Evolutionary conservation across 2,113 vertebrate species (phyloP), one percentile per base, ranked within the genome.

Genomic region (Mixornis gularis): DNA sequence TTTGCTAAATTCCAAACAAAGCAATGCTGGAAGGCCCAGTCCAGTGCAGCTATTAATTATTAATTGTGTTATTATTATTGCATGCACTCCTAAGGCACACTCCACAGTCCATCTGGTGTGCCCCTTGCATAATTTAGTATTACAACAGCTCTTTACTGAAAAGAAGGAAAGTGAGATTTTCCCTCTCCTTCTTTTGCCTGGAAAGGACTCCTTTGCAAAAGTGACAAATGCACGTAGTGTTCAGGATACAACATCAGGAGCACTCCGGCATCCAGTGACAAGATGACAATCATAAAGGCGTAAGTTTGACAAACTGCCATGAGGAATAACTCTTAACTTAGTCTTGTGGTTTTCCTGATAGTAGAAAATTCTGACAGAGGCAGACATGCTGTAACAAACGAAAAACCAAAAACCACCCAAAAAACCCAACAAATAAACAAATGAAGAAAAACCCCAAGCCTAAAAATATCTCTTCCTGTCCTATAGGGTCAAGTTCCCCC

Each of bases 21-120:
- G 24, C 30, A 73, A 63, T n/a, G 11, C 34, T 93, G 51, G 41
- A 93, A 95, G 56, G 34, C 55, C 40, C n/a, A 66, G 49, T 78
- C 76, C 83, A 73, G 55, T 3, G 0, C 27, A 92, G 16, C 5
- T 90, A 60, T 94, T 85, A 87, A 96, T 93, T 70, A 94, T 90
- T 92, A 77, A 94, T 73, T 60, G 2, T 73, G 60, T 80, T 87
- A 85, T 93, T 92, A 94, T 74, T 94, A 86, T 93, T 95, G 40
- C 72, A 95, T 93, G 58, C 15, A 43, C 38, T 94, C 81, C 78
- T 82, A 85, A 85, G 87, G 85, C 70, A 34, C 22, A 87, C 81
- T 82, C 85, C 59, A 65, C 58, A 68, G 74, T 76, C 78, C 85
- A 85, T 95, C 78, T 95, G 89, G 48, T 77, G 26, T 72, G 9